Base-by-base conservation (phyloP, 92 coral and sea anemone species). In the Actinostola sp. region DNA sequence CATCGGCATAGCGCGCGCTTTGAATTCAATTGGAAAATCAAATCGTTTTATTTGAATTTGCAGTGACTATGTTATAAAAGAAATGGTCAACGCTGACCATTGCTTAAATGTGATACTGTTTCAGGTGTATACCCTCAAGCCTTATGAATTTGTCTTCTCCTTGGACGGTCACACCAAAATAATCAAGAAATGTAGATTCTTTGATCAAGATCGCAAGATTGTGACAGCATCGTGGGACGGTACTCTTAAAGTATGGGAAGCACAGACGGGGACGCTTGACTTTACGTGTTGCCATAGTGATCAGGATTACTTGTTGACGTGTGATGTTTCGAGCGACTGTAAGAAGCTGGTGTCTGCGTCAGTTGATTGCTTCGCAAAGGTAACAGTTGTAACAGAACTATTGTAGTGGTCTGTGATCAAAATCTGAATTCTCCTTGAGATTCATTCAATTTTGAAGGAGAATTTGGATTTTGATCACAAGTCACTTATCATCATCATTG, bases 221-320 rank as follows among this genome's bases (percentile, higher is more conserved):
- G 65, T 91, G 63, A 94, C 95, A 20, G 83, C 97, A 32, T 94
- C 98, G 31, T 65, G 79, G 42, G 98, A 94, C 74, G 93, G 95
- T 51, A 60, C 92, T 9, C 86, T 94, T 1, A 94, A 86, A 86
- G 97, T 91, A 39, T 94, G 98, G 98, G 79, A 83, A 64, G 71
- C 85, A 26, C 79, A 71, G 46, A 69, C 80, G 21, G 98, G 97
- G 8, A 58, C 65, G 3, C 75, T 86, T 21, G 59, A 80, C 82
- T 83, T 88, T 21, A 75, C 95, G 16, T 94, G 98, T 60, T 67
- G 77, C 32, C 98, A 94, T 82, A 77, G 92, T 77, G 71, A 73
- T 67, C 69, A 79, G 33, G 92, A 91, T 23, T 94, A 92, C 63
- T 83, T 94, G 23, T 48, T 91, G 71, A 65, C 87, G 0, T 94